Evolutionary conservation across 2,888 invertebrate genomes (phyloP), one percentile per base, ranked within the genome.

Genomic region (Cerceris ruficornis): DNA sequence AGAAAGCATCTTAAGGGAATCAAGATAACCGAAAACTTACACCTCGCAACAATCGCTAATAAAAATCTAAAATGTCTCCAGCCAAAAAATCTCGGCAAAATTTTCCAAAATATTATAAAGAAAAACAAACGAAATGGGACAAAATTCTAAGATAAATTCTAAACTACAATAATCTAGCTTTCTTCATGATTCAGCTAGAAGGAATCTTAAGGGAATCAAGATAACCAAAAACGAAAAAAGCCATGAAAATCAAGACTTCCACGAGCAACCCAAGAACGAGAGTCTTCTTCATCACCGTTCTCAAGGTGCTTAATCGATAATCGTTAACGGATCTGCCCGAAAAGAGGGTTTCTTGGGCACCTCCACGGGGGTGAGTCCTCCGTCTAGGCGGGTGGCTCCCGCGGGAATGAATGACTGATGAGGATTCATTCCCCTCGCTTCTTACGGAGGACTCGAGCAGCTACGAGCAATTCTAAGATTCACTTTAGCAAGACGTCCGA

Each of bases 401-500:
- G 78, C 67, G 88, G 85, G 85, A 81, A 72, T 69, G 86, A 86
- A 88, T 88, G 88, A 88, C 85, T 86, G 88, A 88, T 86, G 85
- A 85, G 85, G 64, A 72, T 69, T 62, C 71, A 59, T 42, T 46
- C 59, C 60, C 65, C 65, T 69, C 41, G 39, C 55, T 13, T 50
- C n/a, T 13, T 50, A n/a, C 7, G 46, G 13, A 13, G 50, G 41
- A 59, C 65, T 69, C 58, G 28, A 52, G 6, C 52, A 62, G 46
- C 64, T 49, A 57, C 64, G 77, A 73, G 80, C 84, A 83, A 85
- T 87, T 82, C 79, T 77, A 78, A 84, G 86, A 88, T 87, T 88
- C 88, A 86, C 84, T 88, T 84, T 84, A 73, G 72, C 75, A 59
- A 64, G 84, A 84, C 71, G 77, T 67, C 79, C 76, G 80, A 88